These are phyloP conservation scores for Stegana nigrithorax DNA, from an alignment of 2,888 invertebrate species.

Conservation along the genomic window DNA sequence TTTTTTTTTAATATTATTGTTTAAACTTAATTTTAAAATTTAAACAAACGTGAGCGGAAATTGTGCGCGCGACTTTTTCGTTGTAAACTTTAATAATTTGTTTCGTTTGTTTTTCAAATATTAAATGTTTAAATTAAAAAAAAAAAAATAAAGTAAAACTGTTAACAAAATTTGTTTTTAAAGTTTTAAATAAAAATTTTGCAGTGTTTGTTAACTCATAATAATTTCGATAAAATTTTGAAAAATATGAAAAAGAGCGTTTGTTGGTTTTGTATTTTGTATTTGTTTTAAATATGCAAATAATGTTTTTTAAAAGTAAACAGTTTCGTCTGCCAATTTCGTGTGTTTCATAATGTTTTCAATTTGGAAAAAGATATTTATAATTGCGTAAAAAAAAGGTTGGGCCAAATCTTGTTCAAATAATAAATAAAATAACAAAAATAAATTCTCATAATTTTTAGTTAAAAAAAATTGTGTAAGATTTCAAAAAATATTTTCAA, in stretches of 20 bases:
- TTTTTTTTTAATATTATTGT: slow-evolving; percentile 31
- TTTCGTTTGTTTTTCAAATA: slow-evolving; percentile 14
- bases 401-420: slow-evolving; percentile 50
- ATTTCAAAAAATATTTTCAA: slow-evolving; percentile 65
- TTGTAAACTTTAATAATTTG: background rate
- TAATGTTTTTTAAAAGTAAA: background rate
- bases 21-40: background rate
- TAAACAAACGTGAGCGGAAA: background rate
- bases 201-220: slow-evolving; percentile 16
- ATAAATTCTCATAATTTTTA: slow-evolving; percentile 8
- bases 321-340: background rate
- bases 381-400: no score
- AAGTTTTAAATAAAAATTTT: background rate
- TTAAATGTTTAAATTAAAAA: background rate
- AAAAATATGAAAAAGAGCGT: slow-evolving; percentile 42
- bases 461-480: no score
- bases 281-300: background rate
- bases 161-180: slow-evolving; percentile 34
- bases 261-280: slow-evolving; percentile 13
- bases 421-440: slow-evolving; percentile 16
- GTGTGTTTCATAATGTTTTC: background rate
- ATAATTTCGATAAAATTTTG: slow-evolving; percentile 30
- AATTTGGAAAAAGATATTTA: slow-evolving; percentile 26
- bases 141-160: slow-evolving; percentile 24
- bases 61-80: background rate